Evolutionary conservation across 30 jellyfish, hydroid and myxozoan species (phyloP).

Genomic region (Cassiopea xamachana): DNA sequence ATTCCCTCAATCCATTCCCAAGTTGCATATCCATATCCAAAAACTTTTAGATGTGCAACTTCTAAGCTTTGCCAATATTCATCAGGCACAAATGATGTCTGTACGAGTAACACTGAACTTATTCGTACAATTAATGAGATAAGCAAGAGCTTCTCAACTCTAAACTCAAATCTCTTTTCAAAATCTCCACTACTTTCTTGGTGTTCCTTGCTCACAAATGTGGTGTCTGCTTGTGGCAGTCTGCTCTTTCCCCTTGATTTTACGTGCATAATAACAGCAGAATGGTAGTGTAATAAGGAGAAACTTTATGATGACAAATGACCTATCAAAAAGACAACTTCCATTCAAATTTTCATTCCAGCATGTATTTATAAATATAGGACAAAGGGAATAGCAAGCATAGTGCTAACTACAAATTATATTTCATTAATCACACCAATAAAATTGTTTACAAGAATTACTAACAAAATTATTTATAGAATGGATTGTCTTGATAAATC

Average conservation of each 20-base stretch:
- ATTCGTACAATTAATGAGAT: constrained; percentile 23
- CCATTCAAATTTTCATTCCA: not conserved
- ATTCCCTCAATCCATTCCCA: constrained; percentile 89
- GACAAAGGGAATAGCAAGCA: not conserved
- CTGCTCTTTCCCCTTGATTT: not conserved
- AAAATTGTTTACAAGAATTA: too few relatives aligned
- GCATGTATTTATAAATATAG: not conserved
- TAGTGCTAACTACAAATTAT: too few relatives aligned
- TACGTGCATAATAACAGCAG: constrained; percentile 37
- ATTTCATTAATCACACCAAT: too few relatives aligned
- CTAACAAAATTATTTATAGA: too few relatives aligned
- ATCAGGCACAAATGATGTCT: constrained; percentile 86
- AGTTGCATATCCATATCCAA: constrained; percentile 89
- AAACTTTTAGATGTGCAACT: constrained; percentile 78
- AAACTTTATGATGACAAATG: constrained; percentile 22
- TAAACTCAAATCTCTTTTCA: not conserved
- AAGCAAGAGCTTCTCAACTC: not conserved
- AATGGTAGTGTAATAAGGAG: constrained; percentile 36
- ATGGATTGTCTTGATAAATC: too few relatives aligned
- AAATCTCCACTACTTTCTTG: not conserved
- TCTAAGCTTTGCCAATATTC: constrained; percentile 93
- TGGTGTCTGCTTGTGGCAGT: not conserved
- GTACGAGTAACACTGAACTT: constrained; percentile 67
- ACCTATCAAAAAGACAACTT: not conserved
- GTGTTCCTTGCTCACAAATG: too few relatives aligned